Conservation (phyloP, 2,888 invertebrate genomes). For the Nomada fabriciana region DNA sequence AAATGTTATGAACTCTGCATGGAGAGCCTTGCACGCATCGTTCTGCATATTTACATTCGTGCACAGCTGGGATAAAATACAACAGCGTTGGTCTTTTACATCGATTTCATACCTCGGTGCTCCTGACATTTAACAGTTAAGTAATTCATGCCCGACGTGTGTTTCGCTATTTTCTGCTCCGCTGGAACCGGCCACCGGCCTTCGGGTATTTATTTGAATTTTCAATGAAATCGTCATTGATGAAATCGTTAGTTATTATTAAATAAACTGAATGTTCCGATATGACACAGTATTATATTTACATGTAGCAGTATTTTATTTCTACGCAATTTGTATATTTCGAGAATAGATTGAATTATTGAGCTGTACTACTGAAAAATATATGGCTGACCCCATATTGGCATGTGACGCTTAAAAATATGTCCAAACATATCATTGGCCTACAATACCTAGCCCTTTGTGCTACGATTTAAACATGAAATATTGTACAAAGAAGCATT, state of each 20-base stretch:
- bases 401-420: too few relatives aligned
- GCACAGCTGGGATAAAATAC: neutral
- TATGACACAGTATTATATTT: too few relatives aligned
- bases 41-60: slow-evolving; percentile 3
- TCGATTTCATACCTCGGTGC: slow-evolving; percentile 4
- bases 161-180: neutral
- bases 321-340: too few relatives aligned
- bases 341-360: too few relatives aligned
- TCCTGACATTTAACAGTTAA: slow-evolving; percentile 4
- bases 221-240: neutral
- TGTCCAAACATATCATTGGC: too few relatives aligned
- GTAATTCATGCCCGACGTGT: neutral
- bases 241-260: neutral
- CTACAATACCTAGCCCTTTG: too few relatives aligned
- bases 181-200: too few relatives aligned
- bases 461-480: too few relatives aligned
- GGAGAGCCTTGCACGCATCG: neutral
- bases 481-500: too few relatives aligned
- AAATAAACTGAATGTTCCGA: neutral
- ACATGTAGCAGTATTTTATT: too few relatives aligned
- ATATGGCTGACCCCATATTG: too few relatives aligned
- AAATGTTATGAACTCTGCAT: slow-evolving; percentile 5
- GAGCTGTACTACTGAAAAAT: too few relatives aligned
- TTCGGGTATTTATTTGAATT: neutral
- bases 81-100: neutral